Evolutionary conservation across 2,888 invertebrate species (phyloP), one percentile per base, ranked within the genome.

Genomic region (Pyrrhia umbra): DNA sequence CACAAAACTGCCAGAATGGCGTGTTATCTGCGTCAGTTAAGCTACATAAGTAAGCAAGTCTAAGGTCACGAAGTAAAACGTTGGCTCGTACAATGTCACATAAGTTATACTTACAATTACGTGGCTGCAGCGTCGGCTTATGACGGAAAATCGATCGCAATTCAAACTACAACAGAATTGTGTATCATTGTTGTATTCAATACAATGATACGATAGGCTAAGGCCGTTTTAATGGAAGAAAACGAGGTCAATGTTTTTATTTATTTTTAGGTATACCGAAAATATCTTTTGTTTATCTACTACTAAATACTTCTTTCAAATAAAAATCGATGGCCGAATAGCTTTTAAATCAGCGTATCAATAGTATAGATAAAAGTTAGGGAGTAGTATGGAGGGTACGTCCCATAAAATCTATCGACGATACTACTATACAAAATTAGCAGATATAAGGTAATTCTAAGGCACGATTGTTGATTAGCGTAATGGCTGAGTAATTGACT

Each of bases 31-130:
- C 52, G 47, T 75, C 37, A 51, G 52, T 55, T 54, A 21, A 63
- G 60, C 52, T 56, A 59, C 27, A 45, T 52, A 63, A 75, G 60
- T 52, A 43, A 63, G 61, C 39, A 58, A 51, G 63, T 49, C 23
- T 62, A 62, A 78, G 65, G 74, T 76, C 78, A 61, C 51, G 61
- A 74, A 70, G 59, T 65, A 69, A 52, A 70, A 58, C 25, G 49
- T 49, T 60, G 45, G 64, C 42, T 67, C 61, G 67, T 30, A 61
- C 73, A 75, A 67, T 67, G 72, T 56, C 67, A 74, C 60, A 59
- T 54, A 61, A 45, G 34, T 34, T 34, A 34, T 34, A 34, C 63
- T 23, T 72, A 68, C 45, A 59, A 65, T 54, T 50, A 66, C 50
- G 55, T 66, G 42, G 60, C 43, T 76, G 76, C 62, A 75, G 39